A percentile compares a stretch with the other conserved stretches of the same genome.
Evolutionary conservation across 2,113 vertebrate species (phyloP).

Genomic region (Malurus melanocephalus): DNA sequence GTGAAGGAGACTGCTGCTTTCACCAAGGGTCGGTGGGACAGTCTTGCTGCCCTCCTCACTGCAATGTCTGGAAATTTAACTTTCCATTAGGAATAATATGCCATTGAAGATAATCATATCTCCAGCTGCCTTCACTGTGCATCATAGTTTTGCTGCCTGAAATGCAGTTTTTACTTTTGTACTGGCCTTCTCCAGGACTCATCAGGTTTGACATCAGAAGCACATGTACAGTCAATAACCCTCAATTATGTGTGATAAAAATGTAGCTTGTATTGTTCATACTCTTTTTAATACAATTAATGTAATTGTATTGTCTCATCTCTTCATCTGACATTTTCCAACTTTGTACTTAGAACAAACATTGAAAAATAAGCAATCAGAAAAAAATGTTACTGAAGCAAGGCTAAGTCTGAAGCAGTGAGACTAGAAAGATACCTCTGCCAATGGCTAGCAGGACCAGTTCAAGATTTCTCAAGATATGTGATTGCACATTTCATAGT

Average conservation of each 20-base stretch:
- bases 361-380: background rate
- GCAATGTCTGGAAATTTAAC: background rate
- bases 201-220: background rate
- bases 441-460: background rate
- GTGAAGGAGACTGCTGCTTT: background rate
- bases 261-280: background rate
- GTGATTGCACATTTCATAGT: background rate
- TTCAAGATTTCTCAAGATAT: background rate
- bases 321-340: background rate
- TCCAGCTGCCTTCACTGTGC: background rate
- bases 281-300: background rate
- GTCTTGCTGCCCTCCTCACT: background rate
- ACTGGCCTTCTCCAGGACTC: background rate
- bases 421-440: background rate
- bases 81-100: background rate
- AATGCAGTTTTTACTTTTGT: background rate
- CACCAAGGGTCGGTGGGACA: background rate
- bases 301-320: fast-evolving
- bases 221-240: background rate
- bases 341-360: background rate
- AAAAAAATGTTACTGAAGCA: background rate
- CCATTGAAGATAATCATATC: background rate
- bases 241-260: conserved; percentile 12
- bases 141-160: background rate
- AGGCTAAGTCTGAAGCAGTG: background rate